These are phyloP conservation scores for Circaetus gallicus DNA, from an alignment of 2,113 vertebrate species.

Conservation along the genomic window DNA sequence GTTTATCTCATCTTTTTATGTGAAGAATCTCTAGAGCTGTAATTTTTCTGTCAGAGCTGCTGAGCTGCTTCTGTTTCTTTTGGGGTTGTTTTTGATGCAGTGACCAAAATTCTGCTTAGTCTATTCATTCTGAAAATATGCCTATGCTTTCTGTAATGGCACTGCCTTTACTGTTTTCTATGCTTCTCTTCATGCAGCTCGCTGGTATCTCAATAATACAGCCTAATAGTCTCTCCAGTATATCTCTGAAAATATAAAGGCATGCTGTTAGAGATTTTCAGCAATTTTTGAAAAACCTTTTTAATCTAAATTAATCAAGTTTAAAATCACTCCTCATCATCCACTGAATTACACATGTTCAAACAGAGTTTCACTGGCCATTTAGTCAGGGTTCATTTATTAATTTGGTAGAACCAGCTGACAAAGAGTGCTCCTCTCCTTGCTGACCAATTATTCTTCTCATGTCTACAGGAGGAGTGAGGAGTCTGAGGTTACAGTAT, in stretches of 20 bases:
- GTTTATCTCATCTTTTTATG: not conserved
- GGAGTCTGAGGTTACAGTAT: not conserved
- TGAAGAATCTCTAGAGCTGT: not conserved
- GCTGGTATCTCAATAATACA: not conserved
- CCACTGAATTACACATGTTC: not conserved
- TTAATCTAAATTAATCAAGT: not conserved
- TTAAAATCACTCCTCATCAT: not conserved
- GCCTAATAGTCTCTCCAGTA: not conserved
- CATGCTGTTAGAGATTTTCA: not conserved
- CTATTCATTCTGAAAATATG: not conserved
- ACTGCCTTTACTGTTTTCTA: not conserved
- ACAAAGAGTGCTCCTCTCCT: not conserved
- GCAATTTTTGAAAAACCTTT: not conserved
- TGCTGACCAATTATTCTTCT: not conserved
- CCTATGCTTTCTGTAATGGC: not conserved
- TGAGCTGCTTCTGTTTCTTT: not conserved
- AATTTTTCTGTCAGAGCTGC: slow-evolving; percentile 10
- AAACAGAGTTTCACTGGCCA: not conserved
- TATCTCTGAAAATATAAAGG: not conserved
- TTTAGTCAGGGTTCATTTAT: not conserved
- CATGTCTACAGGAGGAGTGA: not conserved
- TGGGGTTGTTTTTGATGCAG: not conserved
- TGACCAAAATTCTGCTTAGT: not conserved
- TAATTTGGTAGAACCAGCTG: not conserved
- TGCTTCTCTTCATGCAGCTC: not conserved